These are phyloP conservation scores for Gymnodraco acuticeps DNA, from an alignment of 2,797 vertebrate species.

Conservation along the genomic window DNA sequence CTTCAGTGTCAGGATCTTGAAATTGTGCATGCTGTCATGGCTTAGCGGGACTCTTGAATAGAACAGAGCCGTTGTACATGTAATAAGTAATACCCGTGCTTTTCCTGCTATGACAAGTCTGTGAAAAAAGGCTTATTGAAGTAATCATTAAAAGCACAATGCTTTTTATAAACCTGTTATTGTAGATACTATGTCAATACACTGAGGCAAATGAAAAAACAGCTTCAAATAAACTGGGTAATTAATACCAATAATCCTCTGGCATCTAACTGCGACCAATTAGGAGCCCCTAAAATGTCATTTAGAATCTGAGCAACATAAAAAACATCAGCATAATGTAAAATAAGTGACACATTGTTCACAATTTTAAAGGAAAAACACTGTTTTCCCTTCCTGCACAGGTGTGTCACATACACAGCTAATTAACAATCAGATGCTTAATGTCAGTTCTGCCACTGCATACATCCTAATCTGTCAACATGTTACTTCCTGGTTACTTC, in stretches of 20 bases:
- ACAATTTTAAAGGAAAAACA: neutral
- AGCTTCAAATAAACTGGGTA: slow-evolving; percentile 2
- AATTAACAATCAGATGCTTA: slow-evolving; percentile 31
- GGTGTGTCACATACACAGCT: slow-evolving; percentile 22
- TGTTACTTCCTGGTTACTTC: neutral
- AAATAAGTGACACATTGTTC: neutral
- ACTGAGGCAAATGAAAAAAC: neutral
- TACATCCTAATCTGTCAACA: neutral
- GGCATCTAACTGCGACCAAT: neutral
- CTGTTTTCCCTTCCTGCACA: neutral
- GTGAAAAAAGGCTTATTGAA: neutral
- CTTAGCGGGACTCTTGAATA: neutral
- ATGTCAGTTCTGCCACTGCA: slow-evolving; percentile 11
- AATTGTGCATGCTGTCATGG: neutral
- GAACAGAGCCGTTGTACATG: neutral
- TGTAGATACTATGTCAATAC: neutral
- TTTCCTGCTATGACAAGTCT: neutral
- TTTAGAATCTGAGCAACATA: neutral
- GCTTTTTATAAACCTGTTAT: neutral
- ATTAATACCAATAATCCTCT: neutral
- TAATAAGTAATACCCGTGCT: neutral
- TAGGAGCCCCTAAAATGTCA: neutral
- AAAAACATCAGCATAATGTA: neutral
- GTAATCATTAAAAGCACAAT: neutral
- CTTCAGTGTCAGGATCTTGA: neutral